A percentile compares a stretch with the other conserved stretches of the same genome.
These are phyloP conservation scores for Dendronephthya gigantea DNA, from an alignment of 64 coral and sea anemone species.

Conservation along the genomic window DNA sequence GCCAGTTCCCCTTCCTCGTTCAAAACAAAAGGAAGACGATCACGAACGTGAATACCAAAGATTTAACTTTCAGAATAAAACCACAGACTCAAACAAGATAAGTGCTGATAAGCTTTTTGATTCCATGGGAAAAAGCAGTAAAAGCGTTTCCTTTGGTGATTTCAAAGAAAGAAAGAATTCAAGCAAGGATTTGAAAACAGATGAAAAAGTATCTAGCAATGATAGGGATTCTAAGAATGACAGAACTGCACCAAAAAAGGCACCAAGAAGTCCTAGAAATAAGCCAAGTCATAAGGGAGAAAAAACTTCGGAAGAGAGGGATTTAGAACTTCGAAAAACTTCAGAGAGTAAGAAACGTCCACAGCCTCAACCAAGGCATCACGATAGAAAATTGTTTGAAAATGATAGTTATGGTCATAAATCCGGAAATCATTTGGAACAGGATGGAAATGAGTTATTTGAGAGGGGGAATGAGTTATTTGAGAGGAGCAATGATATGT, in stretches of 20 bases:
- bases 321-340: not conserved
- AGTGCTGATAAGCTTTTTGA: not conserved
- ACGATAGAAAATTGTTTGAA: not conserved
- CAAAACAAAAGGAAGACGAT: not conserved
- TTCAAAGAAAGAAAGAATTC: not conserved
- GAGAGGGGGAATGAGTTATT: not conserved
- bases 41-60: not conserved
- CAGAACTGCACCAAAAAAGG: not conserved
- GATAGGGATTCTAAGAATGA: not conserved
- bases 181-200: not conserved
- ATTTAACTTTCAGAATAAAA: not conserved
- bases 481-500: not conserved
- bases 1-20: not conserved
- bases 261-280: not conserved
- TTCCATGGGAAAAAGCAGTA: not conserved
- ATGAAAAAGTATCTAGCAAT: not conserved
- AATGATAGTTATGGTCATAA: not conserved
- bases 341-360: not conserved
- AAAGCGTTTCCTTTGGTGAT: not conserved
- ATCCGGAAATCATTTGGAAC: not conserved
- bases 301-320: not conserved
- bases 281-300: not conserved
- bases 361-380: not conserved
- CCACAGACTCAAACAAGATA: not conserved
- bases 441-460: not conserved